Evolutionary conservation across 2,113 vertebrate species (phyloP).

Genomic region (Egretta garzetta): DNA sequence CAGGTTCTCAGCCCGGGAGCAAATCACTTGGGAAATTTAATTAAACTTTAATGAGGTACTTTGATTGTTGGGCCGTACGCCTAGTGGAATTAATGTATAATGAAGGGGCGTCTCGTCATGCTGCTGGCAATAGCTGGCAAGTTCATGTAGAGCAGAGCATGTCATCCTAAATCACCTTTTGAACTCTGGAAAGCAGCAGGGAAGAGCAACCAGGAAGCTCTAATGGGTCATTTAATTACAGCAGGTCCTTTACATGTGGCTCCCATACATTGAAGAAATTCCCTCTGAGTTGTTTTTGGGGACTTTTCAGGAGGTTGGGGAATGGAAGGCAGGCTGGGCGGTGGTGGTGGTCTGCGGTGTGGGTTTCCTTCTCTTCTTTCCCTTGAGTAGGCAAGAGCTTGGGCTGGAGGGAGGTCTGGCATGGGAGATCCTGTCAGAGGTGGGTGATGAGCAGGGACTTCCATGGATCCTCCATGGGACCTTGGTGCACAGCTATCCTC

Average conservation of each 20-base stretch:
- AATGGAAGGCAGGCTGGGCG: neutral
- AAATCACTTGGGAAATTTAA: slow-evolving; percentile 60
- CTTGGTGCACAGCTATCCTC: accelerated
- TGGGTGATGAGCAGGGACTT: neutral
- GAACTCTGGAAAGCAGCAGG: neutral
- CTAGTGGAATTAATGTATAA: slow-evolving; percentile 41
- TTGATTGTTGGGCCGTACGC: slow-evolving; percentile 44
- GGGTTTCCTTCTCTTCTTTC: neutral
- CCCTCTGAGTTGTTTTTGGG: neutral
- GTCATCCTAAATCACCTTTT: slow-evolving; percentile 67
- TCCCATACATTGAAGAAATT: neutral
- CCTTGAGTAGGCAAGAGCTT: neutral
- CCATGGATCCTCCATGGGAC: neutral
- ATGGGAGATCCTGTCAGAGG: neutral
- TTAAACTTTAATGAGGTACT: slow-evolving; percentile 68
- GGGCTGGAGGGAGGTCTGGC: neutral
- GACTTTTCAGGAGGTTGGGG: neutral
- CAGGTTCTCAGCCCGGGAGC: slow-evolving; percentile 48
- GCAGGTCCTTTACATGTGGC: neutral
- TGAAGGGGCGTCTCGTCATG: slow-evolving; percentile 16
- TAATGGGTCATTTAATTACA: neutral
- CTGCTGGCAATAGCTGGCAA: slow-evolving; percentile 45
- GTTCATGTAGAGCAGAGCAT: slow-evolving; percentile 13
- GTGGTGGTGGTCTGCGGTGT: neutral
- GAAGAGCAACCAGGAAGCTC: neutral